Base-by-base conservation (phyloP, 1,140 invertebrate species). In the Eupeodes corollae region DNA sequence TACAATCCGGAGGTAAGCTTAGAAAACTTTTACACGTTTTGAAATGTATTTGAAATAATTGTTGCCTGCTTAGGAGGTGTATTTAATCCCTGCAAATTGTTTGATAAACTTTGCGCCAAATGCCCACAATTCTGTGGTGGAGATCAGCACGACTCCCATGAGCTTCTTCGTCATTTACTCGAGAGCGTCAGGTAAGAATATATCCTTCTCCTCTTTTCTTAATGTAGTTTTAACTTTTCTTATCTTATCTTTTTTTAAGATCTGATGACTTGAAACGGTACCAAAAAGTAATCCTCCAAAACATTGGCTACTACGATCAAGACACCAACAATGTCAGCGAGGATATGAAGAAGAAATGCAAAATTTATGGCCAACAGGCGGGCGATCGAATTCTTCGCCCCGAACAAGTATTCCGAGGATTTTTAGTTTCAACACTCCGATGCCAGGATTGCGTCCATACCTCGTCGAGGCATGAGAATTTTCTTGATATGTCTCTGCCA, bases 131-230 rank as follows among this genome's bases (percentile, higher is more conserved):
- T 96, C 67, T 82, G 83, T 48, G 89, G 90, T n/a, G 91, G 83
- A 21, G 86, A 91, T 55, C 94, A 98, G 66, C 94, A 98, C 62
- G 95, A 99, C 71, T 83, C 93, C 10, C 95, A 98, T 62, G 95
- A 99, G 69, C 68, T 98, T 42, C 72, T 99, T 9, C 71, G 92
- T 45, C 88, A 92, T 72, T 70, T 97, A 26, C 67, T 97, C 21
- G 91, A 97, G 66, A 80, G 80, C 49, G 82, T 95, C 42, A 77
- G 84, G 73, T 75, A 56, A 51, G 44, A 42, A 33, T 33, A 53
- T 72, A 57, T 34, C n/a, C 13, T 42, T 26, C 8, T 26, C 8
- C 21, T 26, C 11, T 43, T 30, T 26, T 26, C 26, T 12, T 32
- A 21, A 43, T 6, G 12, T 30, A n/a, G n/a, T n/a, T n/a, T n/a